These are phyloP conservation scores for Entomobrya proxima DNA, from an alignment of 2,888 invertebrate species.

Conservation along the genomic window DNA sequence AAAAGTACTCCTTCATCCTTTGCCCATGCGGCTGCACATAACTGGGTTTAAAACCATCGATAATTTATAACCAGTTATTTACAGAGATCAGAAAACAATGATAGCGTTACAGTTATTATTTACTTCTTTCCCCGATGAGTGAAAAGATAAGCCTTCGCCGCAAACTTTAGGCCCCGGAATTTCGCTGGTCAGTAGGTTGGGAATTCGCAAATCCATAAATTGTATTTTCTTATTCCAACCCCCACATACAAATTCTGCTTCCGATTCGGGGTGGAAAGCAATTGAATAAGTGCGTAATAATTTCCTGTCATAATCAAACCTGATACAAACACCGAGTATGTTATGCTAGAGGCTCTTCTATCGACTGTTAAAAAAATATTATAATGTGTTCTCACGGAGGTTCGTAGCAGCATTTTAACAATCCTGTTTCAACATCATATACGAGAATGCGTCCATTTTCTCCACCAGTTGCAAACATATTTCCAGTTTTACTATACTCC, in stretches of 20 bases:
- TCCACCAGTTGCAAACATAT: conserved; percentile 82
- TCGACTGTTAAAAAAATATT: neutral
- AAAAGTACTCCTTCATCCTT: conserved; percentile 28
- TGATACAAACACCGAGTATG: conserved; percentile 9
- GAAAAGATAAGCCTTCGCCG: conserved; percentile 84
- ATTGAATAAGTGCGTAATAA: conserved; percentile 81
- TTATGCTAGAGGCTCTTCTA: neutral
- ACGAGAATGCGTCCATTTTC: conserved; percentile 82
- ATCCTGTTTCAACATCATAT: conserved; percentile 83
- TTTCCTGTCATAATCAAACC: conserved; percentile 65
- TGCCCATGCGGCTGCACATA: conserved; percentile 83
- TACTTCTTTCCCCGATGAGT: conserved; percentile 82
- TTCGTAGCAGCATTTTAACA: conserved; percentile 53
- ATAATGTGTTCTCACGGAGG: conserved; percentile 59
- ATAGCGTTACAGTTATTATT: neutral
- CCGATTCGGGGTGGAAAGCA: conserved; percentile 81
- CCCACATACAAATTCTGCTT: conserved; percentile 83
- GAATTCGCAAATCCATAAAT: conserved; percentile 84
- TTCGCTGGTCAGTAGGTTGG: conserved; percentile 80
- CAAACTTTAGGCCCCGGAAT: conserved; percentile 82
- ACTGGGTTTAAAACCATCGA: conserved; percentile 77
- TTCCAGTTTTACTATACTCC: conserved; percentile 81
- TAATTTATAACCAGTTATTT: neutral
- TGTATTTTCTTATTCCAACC: conserved; percentile 84
- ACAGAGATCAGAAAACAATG: neutral